Percentiles rank a stretch among this genome's conserved stretches.
phyloP scores from a whole-genome alignment of 2,888 invertebrate species.

The Dromius quadrimaculatus region DNA sequence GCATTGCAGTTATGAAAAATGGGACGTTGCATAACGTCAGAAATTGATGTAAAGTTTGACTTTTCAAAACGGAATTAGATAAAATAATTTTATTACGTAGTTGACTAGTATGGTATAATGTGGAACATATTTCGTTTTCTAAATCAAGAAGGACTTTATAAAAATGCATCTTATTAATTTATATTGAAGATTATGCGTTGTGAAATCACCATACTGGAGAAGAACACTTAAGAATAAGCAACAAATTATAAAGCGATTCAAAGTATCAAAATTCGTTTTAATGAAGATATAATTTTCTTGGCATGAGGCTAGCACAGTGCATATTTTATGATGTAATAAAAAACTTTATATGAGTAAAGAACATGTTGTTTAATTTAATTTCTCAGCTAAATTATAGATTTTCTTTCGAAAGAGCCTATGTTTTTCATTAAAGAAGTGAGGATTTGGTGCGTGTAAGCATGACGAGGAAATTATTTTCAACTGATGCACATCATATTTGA shows the following conservation, averaged over 20 bases:
- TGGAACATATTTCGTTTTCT: too few relatives aligned
- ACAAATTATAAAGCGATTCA: background rate
- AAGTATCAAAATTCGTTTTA: background rate
- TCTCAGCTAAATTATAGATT: background rate
- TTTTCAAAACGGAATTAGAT: too few relatives aligned
- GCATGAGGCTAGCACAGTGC: background rate
- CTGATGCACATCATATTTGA: background rate
- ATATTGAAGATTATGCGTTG: too few relatives aligned
- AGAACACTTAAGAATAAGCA: too few relatives aligned
- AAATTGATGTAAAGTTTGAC: too few relatives aligned
- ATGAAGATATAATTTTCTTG: slow-evolving; percentile 18
- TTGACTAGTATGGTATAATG: too few relatives aligned
- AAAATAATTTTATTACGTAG: too few relatives aligned
- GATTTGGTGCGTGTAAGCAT: background rate
- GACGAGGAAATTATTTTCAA: background rate
- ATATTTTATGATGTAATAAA: slow-evolving; percentile 8
- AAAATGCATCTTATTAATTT: too few relatives aligned
- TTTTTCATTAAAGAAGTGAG: background rate
- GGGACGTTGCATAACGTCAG: too few relatives aligned
- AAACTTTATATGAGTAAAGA: slow-evolving; percentile 11
- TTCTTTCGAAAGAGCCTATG: background rate
- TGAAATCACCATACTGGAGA: too few relatives aligned
- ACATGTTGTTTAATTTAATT: slow-evolving; percentile 11
- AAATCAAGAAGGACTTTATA: too few relatives aligned
- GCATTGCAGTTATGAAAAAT: too few relatives aligned